Conservation (phyloP, 2,113 vertebrate genomes). For the Irena cyanogastra region DNA sequence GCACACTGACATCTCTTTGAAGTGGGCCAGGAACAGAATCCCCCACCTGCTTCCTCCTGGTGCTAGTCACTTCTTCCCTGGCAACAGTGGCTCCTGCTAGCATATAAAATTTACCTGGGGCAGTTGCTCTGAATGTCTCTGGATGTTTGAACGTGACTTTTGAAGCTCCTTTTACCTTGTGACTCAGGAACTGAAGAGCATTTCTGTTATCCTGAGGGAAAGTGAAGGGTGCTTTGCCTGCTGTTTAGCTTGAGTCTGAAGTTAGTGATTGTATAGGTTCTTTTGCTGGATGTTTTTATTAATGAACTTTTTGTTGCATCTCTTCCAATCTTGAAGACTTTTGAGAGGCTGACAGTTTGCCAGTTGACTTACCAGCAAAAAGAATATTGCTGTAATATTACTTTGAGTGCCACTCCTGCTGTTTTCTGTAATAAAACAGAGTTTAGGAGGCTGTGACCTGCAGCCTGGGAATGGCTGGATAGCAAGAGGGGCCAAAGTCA, state of each 20-base stretch:
- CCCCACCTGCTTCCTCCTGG: not conserved
- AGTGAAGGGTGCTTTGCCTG: not conserved
- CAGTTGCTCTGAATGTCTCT: slow-evolving; percentile 9
- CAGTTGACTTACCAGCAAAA: not conserved
- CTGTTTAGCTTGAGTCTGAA: not conserved
- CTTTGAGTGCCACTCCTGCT: not conserved
- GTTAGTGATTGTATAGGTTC: not conserved
- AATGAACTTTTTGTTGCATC: not conserved
- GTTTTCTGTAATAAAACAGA: not conserved
- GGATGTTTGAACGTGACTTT: not conserved
- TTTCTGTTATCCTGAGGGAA: not conserved
- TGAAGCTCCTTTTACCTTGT: not conserved
- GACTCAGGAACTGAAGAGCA: not conserved
- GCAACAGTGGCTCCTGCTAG: not conserved
- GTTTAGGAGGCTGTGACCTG: not conserved
- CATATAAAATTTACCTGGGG: slow-evolving; percentile 37
- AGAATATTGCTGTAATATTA: not conserved
- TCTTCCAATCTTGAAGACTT: not conserved
- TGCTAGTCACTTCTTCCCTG: not conserved
- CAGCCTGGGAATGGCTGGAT: not conserved
- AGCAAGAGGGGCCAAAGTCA: not conserved
- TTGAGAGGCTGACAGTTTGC: not conserved
- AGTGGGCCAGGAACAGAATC: slow-evolving; percentile 16
- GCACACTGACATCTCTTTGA: slow-evolving; percentile 10
- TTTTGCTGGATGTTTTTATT: not conserved